phyloP scores from a whole-genome alignment of 2,888 invertebrate genomes.

The Dimorphilus gyrociliatus region DNA sequence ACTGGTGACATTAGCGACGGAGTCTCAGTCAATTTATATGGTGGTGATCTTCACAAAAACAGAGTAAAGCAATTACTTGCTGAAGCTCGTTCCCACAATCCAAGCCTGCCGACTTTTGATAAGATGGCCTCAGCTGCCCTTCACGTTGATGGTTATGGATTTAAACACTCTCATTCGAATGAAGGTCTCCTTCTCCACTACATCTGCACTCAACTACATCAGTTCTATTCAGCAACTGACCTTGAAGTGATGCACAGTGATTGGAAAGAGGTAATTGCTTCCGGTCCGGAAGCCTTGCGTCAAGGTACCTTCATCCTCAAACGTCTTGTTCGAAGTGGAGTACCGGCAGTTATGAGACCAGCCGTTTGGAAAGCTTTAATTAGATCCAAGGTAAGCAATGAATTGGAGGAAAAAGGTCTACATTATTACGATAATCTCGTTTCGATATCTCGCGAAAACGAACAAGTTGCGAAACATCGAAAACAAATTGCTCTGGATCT shows the following conservation, averaged over 20 bases:
- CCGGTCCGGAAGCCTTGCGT: too few species aligned
- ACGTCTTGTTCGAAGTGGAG: too few species aligned
- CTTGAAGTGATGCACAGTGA: too few species aligned
- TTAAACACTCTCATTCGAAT: conserved; percentile 38
- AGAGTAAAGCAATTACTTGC: conserved; percentile 36
- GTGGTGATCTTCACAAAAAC: conserved; percentile 40
- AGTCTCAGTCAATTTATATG: conserved; percentile 39
- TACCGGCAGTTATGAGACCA: conserved; percentile 38
- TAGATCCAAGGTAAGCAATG: conserved; percentile 31
- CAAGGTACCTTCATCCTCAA: too few species aligned
- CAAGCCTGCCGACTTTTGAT: conserved; percentile 41
- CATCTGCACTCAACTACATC: conserved; percentile 40
- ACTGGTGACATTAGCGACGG: conserved; percentile 39
- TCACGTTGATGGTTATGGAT: conserved; percentile 43
- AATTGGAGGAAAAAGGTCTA: conserved; percentile 37
- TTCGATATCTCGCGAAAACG: conserved; percentile 36
- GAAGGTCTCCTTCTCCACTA: conserved; percentile 40
- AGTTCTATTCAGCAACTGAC: conserved; percentile 38
- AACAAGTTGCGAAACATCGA: conserved; percentile 39
- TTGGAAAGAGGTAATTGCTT: too few species aligned
- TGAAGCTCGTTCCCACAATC: conserved; percentile 39
- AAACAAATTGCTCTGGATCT: conserved; percentile 43
- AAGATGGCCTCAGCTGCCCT: conserved; percentile 32
- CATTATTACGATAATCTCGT: conserved; percentile 40
- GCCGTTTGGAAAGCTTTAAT: conserved; percentile 40